Evolutionary conservation across 1,140 invertebrate species (phyloP).

Genomic region (Caenorhabditis inopinata): DNA sequence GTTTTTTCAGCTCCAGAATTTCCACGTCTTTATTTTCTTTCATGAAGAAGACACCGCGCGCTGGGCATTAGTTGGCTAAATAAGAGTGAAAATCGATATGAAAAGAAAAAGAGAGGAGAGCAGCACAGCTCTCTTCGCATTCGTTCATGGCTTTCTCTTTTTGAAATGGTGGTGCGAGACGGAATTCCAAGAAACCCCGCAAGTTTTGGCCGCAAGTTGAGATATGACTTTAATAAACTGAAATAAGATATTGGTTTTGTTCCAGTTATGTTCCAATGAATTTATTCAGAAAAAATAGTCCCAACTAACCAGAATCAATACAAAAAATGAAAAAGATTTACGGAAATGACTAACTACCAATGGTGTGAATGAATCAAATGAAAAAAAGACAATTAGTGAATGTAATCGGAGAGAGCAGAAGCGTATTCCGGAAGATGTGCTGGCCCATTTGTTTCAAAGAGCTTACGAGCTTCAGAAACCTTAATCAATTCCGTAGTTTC

Average conservation of each 20-base stretch:
- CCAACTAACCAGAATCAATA: constrained; percentile 19
- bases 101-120: background rate
- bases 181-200: too few relatives aligned
- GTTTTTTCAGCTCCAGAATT: background rate
- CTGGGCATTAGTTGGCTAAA: background rate
- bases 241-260: background rate
- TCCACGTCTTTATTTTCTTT: background rate
- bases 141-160: background rate
- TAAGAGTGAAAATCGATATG: background rate
- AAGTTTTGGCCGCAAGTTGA: too few relatives aligned
- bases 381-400: background rate
- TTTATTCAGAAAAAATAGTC: background rate
- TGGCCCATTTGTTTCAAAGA: constrained; percentile 3
- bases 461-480: background rate
- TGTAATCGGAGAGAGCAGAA: background rate
- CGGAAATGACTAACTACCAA: background rate
- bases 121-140: background rate
- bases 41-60: background rate
- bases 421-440: constrained; percentile 30
- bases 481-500: background rate
- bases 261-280: background rate
- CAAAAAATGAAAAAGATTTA: background rate
- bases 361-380: background rate
- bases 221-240: too few relatives aligned
- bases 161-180: background rate